These are phyloP conservation scores for Xanthia icteritia DNA, from an alignment of 2,888 invertebrate genomes.

Conservation along the genomic window DNA sequence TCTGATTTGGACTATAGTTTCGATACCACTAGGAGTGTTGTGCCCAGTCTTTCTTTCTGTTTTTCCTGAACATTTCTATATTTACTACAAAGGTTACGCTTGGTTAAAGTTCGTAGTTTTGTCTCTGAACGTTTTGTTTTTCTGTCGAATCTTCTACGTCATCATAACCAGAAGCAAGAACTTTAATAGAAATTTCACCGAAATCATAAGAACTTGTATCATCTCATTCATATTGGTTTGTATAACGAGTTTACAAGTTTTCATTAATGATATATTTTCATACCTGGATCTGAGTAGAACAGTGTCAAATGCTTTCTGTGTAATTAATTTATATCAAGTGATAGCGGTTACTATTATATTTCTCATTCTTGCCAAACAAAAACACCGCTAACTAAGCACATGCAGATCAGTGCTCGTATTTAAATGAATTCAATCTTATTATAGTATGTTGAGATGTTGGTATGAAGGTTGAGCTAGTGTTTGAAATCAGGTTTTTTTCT, in stretches of 20 bases:
- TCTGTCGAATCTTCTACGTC: conserved; percentile 75
- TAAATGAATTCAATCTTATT: too few species aligned
- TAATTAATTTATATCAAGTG: conserved; percentile 68
- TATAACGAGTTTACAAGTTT: conserved; percentile 78
- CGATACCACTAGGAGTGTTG: conserved; percentile 53
- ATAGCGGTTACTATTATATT: conserved; percentile 66
- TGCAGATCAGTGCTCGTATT: too few species aligned
- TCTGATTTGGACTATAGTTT: neutral
- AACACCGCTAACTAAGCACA: too few species aligned
- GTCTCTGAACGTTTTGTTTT: conserved; percentile 74
- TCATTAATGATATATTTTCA: conserved; percentile 73
- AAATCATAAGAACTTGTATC: conserved; percentile 62
- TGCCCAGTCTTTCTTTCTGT: conserved; percentile 54
- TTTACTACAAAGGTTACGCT: conserved; percentile 70
- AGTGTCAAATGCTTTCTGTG: conserved; percentile 35
- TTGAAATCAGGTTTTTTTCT: too few species aligned
- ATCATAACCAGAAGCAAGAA: conserved; percentile 62
- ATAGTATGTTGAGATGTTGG: too few species aligned
- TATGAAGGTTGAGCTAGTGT: too few species aligned
- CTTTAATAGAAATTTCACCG: conserved; percentile 30
- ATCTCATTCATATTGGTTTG: conserved; percentile 72
- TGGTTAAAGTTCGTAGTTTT: conserved; percentile 76
- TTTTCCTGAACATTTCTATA: neutral
- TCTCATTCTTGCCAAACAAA: conserved; percentile 12
- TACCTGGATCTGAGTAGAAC: conserved; percentile 17